phyloP scores from a whole-genome alignment of 1,140 invertebrate genomes.

The Drosophila yakuba region DNA sequence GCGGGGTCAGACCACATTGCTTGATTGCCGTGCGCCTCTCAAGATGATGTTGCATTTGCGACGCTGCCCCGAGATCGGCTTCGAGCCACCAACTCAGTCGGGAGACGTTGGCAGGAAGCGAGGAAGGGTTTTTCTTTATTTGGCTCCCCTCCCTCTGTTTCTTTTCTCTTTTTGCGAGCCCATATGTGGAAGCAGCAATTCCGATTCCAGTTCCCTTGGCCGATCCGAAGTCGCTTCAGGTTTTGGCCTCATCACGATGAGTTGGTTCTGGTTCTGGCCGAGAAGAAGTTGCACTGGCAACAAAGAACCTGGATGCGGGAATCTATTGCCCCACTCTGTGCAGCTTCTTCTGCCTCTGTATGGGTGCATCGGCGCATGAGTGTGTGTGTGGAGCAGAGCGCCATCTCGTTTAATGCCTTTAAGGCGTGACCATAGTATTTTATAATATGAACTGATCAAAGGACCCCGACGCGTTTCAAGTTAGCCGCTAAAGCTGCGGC shows the following conservation, averaged over 20 bases:
- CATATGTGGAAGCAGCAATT: slow-evolving; percentile 78
- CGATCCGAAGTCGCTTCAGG: slow-evolving; percentile 49
- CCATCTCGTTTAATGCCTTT: slow-evolving; percentile 85
- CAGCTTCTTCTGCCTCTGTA: slow-evolving; percentile 17
- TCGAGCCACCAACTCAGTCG: slow-evolving; percentile 29
- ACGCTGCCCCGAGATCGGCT: slow-evolving; percentile 42
- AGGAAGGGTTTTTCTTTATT: slow-evolving; percentile 57
- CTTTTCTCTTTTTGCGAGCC: slow-evolving; percentile 44
- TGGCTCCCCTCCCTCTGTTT: slow-evolving; percentile 15
- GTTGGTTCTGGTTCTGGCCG: slow-evolving; percentile 45
- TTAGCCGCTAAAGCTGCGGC: slow-evolving; percentile 72
- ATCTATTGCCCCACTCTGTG: slow-evolving; percentile 64
- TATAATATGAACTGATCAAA: slow-evolving; percentile 85
- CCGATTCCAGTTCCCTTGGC: slow-evolving; percentile 63
- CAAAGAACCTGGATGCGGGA: slow-evolving; percentile 75
- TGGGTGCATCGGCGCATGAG: slow-evolving; percentile 20
- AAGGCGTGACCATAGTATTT: slow-evolving; percentile 85
- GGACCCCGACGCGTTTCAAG: slow-evolving; percentile 82
- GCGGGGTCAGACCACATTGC: slow-evolving; percentile 63
- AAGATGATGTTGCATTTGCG: slow-evolving; percentile 77
- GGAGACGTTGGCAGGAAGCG: slow-evolving; percentile 68
- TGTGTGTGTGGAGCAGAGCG: slow-evolving; percentile 75
- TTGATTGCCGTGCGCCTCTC: slow-evolving; percentile 78
- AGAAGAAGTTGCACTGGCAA: slow-evolving; percentile 48
- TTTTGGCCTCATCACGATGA: slow-evolving; percentile 57